Base-by-base conservation (phyloP, 2,797 vertebrate species). In the Chelon auratus region DNA sequence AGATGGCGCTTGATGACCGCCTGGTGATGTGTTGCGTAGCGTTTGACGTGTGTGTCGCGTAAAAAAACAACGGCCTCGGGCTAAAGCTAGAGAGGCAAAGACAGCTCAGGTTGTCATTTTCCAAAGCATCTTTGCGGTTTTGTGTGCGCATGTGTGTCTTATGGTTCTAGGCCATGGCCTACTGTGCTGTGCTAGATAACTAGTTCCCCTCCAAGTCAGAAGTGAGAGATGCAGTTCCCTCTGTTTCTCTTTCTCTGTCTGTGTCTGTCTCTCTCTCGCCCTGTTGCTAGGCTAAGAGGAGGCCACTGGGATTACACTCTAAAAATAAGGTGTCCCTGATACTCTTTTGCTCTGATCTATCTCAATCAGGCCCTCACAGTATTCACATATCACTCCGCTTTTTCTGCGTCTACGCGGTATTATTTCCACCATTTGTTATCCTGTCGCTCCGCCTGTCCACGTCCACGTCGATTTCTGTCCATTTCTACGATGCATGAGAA, bases 261-360 rank as follows among this genome's bases (percentile, higher is more conserved):
- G 59, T 77, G 67, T 72, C 67, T 60, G 70, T 90, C 42, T 90
- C 82, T 84, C 83, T 72, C 83, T 90, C 72, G 20, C 54, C 86
- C 87, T 88, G 92, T 91, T 93, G 91, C 92, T 89, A 86, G 89
- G 90, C 89, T 90, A 70, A 87, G 83, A 84, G 65, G 70, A 86
- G 84, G 81, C 91, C 89, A 62, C 73, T 90, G 92, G 92, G 91
- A 93, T 91, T 90, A 78, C 70, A 69, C 89, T 89, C 90, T 93
- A 92, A 92, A 93, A 90, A 93, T 93, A 93, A 86, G 85, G 82
- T 88, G 88, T 91, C 90, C 92, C 89, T 91, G 91, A 90, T 91
- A 89, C 80, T 89, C 76, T 79, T 86, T 75, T 77, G 69, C 75
- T 88, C 78, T 71, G 84, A 84, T 87, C 83, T 79, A 52, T 82